Percentiles rank a stretch among this genome's conserved stretches.
Evolutionary conservation across 2,113 vertebrate species (phyloP).

Genomic region (Phalacrocorax pelagicus): DNA sequence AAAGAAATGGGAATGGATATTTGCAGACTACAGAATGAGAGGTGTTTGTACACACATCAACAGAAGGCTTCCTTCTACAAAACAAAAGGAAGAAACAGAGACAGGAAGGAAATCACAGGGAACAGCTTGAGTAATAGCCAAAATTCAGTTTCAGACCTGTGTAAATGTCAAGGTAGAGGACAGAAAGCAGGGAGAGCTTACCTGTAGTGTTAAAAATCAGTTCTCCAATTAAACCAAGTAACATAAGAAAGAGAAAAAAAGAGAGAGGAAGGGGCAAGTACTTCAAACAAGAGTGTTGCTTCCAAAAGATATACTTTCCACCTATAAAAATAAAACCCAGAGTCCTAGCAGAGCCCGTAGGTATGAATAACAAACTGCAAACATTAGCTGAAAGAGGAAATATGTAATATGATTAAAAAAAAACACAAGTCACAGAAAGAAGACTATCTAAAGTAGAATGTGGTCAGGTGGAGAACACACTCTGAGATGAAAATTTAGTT

Average conservation of each 20-base stretch:
- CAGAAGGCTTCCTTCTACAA: not conserved
- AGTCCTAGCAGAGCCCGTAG: not conserved
- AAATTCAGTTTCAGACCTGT: not conserved
- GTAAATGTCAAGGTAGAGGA: not conserved
- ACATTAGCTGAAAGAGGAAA: not conserved
- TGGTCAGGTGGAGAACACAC: not conserved
- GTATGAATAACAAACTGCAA: not conserved
- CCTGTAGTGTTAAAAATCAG: not conserved
- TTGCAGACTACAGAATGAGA: not conserved
- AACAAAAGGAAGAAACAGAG: constrained; percentile 30
- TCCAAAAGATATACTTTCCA: not conserved
- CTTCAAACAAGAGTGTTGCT: not conserved
- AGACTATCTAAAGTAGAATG: not conserved
- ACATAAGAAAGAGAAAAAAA: not conserved
- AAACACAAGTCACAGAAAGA: not conserved
- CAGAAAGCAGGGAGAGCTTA: not conserved
- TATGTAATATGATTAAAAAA: not conserved
- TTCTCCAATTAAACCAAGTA: not conserved
- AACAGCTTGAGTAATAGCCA: constrained; percentile 13
- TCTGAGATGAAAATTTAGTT: not conserved
- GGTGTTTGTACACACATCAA: not conserved
- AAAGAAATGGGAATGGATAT: not conserved
- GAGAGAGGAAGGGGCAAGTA: not conserved
- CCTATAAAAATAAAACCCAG: not conserved
- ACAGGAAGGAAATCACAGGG: constrained; percentile 45